A percentile compares a stretch with the other conserved stretches of the same genome.
Evolutionary conservation across 1,140 invertebrate species (phyloP).

Genomic region (Steinernema khuongi): DNA sequence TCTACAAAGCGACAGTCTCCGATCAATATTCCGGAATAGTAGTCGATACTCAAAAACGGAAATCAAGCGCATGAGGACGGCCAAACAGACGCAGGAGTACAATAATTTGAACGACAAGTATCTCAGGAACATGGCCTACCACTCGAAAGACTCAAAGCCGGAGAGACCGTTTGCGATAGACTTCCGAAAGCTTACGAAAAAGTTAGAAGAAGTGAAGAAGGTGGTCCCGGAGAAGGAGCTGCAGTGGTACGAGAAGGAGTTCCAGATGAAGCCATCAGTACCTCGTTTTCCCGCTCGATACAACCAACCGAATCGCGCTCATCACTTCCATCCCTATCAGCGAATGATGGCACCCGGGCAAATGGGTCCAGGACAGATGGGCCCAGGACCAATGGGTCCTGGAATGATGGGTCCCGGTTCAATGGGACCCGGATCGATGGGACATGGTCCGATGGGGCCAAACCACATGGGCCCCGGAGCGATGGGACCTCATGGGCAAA

Average conservation of each 20-base stretch:
- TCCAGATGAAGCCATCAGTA: background rate
- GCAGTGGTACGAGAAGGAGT: constrained; percentile 8
- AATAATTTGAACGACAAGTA: constrained; percentile 5
- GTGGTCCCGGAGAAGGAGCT: constrained; percentile 1
- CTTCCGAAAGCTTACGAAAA: background rate
- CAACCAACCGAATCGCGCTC: background rate
- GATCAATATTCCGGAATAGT: background rate
- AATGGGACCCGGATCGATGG: no score
- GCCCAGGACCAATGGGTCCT: no score
- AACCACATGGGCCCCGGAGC: no score
- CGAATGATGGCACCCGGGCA: no score
- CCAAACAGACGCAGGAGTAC: background rate
- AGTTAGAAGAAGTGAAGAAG: constrained; percentile 1
- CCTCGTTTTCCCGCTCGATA: background rate
- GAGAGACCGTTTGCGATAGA: background rate
- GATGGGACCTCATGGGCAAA: background rate
- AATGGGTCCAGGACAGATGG: no score
- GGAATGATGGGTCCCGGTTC: no score
- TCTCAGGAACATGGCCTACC: background rate
- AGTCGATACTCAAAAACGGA: background rate
- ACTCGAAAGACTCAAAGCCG: background rate
- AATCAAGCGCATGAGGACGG: constrained; percentile 1
- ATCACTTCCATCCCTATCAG: background rate
- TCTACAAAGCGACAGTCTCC: background rate
- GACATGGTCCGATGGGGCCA: no score